Percentiles rank a stretch among this genome's conserved stretches.
These are phyloP conservation scores for Cochlearius cochlearius DNA, from an alignment of 2,113 vertebrate species.

Conservation along the genomic window DNA sequence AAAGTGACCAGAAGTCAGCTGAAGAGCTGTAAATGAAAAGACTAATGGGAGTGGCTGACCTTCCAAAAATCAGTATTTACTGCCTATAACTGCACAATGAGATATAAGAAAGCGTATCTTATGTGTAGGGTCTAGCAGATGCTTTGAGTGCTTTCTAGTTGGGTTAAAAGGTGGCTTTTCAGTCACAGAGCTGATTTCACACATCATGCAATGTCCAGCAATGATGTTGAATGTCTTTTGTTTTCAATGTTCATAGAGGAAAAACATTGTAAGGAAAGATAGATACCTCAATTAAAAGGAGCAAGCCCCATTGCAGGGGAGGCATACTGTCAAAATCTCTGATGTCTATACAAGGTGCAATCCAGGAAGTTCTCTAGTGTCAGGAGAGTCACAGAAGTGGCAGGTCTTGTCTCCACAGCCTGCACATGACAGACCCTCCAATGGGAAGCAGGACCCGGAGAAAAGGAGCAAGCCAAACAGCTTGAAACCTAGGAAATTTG, in stretches of 20 bases:
- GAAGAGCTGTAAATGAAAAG: neutral
- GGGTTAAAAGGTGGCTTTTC: neutral
- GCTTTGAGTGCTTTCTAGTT: neutral
- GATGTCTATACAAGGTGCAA: neutral
- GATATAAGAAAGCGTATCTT: accelerated
- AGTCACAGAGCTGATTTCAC: neutral
- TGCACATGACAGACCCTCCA: neutral
- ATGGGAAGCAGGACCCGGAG: neutral
- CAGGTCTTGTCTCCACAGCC: neutral
- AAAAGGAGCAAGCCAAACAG: neutral
- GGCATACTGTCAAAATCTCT: neutral
- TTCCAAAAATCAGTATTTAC: neutral
- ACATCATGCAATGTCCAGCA: neutral
- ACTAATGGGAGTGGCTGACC: neutral
- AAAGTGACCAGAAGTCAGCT: neutral
- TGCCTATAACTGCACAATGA: neutral
- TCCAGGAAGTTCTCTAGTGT: neutral
- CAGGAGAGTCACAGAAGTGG: neutral
- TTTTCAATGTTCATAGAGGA: neutral
- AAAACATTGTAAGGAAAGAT: neutral
- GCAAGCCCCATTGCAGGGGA: neutral
- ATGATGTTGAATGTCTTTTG: neutral
- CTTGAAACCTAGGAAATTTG: neutral
- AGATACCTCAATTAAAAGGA: neutral
- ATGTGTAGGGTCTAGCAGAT: neutral